These are phyloP conservation scores for Puntigrus tetrazona DNA, from an alignment of 2,113 vertebrate species.

Conservation along the genomic window DNA sequence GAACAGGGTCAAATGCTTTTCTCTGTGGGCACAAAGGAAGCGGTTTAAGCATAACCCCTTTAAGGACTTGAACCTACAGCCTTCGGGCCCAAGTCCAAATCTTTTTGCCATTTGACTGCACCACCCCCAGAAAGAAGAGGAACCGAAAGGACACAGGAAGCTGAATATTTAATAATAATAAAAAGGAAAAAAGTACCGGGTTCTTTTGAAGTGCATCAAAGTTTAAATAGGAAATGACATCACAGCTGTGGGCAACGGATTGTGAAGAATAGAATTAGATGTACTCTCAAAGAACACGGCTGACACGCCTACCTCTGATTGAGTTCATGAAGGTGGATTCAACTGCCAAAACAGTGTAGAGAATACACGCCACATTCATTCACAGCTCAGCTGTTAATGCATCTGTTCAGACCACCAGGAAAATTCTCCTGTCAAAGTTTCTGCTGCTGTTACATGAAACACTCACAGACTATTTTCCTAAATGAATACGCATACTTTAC, in stretches of 20 bases:
- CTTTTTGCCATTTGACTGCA: neutral
- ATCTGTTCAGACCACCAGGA: neutral
- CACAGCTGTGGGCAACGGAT: neutral
- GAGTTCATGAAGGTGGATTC: constrained; percentile 20
- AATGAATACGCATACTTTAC: neutral
- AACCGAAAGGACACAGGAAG: neutral
- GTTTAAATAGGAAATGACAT: neutral
- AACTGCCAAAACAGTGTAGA: neutral
- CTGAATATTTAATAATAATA: neutral
- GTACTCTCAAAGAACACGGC: constrained; percentile 3
- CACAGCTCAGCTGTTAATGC: neutral
- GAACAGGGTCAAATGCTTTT: neutral
- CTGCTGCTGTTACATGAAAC: neutral
- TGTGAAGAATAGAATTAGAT: neutral
- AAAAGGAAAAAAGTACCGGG: neutral
- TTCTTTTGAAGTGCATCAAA: neutral
- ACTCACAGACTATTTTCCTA: neutral
- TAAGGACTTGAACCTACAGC: neutral
- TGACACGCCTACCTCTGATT: neutral
- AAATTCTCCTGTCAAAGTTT: neutral
- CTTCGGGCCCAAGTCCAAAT: neutral
- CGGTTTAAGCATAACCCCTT: neutral
- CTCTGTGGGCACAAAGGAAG: too few relatives aligned
- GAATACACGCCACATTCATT: neutral
- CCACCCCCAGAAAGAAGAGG: neutral